Conservation (phyloP, 2,888 invertebrate genomes). For the Acanthosepion esculentum region DNA sequence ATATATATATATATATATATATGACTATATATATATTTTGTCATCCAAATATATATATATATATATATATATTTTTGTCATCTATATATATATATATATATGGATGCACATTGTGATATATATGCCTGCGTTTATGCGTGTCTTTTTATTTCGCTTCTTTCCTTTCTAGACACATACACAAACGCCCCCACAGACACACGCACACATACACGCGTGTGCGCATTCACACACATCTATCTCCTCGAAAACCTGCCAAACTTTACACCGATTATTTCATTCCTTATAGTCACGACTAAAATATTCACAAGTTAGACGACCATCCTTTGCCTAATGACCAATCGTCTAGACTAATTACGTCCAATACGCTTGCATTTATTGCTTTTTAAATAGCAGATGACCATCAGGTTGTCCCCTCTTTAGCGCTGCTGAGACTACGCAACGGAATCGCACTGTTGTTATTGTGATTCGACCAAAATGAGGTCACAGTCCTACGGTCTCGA, state of each 20-base stretch:
- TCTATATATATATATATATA: neutral
- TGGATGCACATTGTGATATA: neutral
- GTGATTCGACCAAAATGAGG: neutral
- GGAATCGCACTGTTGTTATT: neutral
- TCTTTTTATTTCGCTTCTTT: neutral
- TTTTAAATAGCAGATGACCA: conserved; percentile 1
- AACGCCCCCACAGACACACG: no score
- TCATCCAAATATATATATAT: neutral
- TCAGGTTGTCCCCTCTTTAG: neutral
- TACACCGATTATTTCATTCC: neutral
- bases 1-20: neutral
- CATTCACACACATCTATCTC: neutral
- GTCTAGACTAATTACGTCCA: neutral
- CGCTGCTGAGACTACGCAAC: neutral
- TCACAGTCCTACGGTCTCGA: neutral
- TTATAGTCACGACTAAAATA: neutral
- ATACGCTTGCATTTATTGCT: neutral
- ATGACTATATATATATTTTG: neutral
- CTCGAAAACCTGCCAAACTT: neutral
- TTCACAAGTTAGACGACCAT: neutral
- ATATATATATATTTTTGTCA: neutral
- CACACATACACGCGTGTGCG: no score
- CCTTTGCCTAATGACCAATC: neutral
- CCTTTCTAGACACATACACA: neutral
- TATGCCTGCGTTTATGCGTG: neutral